Evolutionary conservation across 2,888 invertebrate genomes (phyloP).

Genomic region (Lithophane ornitopus): DNA sequence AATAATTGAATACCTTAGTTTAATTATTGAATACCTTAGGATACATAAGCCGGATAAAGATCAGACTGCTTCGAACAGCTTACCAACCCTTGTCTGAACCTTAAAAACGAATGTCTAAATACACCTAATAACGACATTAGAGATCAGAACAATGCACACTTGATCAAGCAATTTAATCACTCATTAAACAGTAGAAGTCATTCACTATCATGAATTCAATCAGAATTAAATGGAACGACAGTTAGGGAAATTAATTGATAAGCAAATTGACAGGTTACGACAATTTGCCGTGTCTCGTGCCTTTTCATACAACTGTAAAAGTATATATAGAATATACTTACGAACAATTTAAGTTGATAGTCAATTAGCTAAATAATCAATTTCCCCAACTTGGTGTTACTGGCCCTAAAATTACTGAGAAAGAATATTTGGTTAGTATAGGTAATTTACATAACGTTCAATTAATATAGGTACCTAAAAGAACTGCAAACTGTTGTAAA

Average conservation of each 20-base stretch:
- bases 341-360: background rate
- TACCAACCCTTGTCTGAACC: too few species aligned
- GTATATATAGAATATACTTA: background rate
- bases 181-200: background rate
- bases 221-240: background rate
- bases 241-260: background rate
- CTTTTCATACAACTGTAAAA: background rate
- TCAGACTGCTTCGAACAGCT: background rate
- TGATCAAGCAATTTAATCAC: constrained; percentile 21
- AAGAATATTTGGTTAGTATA: too few species aligned
- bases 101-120: background rate
- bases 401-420: background rate
- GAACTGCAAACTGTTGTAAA: background rate
- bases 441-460: too few species aligned
- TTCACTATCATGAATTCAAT: background rate
- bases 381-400: background rate
- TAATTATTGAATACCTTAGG: too few species aligned
- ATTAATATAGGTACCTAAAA: background rate
- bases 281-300: too few species aligned
- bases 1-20: too few species aligned
- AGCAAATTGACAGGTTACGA: background rate
- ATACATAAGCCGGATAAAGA: background rate
- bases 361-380: background rate
- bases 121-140: background rate
- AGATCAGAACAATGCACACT: constrained; percentile 7